Evolutionary conservation across 1,140 invertebrate genomes (phyloP).

Genomic region (Cherax destructor): DNA sequence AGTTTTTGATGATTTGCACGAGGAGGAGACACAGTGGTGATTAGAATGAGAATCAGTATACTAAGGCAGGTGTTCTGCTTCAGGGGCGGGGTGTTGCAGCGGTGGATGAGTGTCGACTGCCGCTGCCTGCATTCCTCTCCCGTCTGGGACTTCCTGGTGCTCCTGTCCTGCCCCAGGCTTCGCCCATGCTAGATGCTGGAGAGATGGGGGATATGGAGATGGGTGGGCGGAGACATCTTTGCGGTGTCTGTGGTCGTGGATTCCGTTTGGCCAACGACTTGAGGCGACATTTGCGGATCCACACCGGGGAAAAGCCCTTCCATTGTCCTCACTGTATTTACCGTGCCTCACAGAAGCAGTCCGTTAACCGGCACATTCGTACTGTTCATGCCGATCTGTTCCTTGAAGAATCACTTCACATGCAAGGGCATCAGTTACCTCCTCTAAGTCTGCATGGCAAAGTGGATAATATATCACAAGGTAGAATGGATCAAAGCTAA

Average conservation of each 20-base stretch:
- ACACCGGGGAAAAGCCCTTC: slow-evolving; percentile 75
- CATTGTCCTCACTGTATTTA: slow-evolving; percentile 73
- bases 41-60: slow-evolving; percentile 17
- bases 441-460: background rate
- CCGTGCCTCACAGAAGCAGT: slow-evolving; percentile 67
- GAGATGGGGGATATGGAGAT: slow-evolving; percentile 27
- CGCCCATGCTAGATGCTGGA: background rate
- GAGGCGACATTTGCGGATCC: slow-evolving; percentile 76
- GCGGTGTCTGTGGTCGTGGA: slow-evolving; percentile 74
- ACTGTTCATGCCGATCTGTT: slow-evolving; percentile 59
- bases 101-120: slow-evolving; percentile 59
- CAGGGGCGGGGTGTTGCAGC: slow-evolving; percentile 59
- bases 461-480: background rate
- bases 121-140: slow-evolving; percentile 55
- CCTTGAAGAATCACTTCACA: slow-evolving; percentile 31
- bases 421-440: background rate
- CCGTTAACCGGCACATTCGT: slow-evolving; percentile 59
- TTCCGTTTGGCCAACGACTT: slow-evolving; percentile 90
- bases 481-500: slow-evolving; percentile 2
- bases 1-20: background rate
- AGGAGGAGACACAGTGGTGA: background rate
- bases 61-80: slow-evolving; percentile 68
- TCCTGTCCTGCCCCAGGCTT: slow-evolving; percentile 22
- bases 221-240: slow-evolving; percentile 71
- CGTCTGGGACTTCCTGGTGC: slow-evolving; percentile 48